These are phyloP conservation scores for Pseudopipra pipra DNA, from an alignment of 2,113 vertebrate genomes.

Conservation along the genomic window DNA sequence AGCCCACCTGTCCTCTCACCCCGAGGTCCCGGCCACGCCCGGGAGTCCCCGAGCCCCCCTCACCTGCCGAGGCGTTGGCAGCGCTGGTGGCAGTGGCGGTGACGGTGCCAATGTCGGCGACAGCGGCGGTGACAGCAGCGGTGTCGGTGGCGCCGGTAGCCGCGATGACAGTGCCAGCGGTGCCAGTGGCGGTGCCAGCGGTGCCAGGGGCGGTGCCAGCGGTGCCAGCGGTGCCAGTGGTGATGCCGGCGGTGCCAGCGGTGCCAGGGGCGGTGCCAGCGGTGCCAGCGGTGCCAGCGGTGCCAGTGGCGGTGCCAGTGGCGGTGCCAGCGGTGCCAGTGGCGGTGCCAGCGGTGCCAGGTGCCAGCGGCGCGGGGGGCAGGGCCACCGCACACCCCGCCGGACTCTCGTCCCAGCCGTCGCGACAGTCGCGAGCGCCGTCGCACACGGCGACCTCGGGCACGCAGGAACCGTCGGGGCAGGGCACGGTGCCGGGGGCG, in stretches of 20 bases:
- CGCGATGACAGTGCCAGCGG: background rate
- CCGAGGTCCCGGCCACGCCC: background rate
- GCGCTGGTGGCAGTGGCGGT: background rate
- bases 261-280: too few species aligned
- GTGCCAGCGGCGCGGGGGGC: background rate
- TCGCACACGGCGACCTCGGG: constrained; percentile 70
- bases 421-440: constrained; percentile 73
- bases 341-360: background rate
- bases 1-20: background rate
- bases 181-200: background rate
- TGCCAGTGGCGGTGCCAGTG: too few species aligned
- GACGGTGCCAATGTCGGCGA: background rate
- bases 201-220: too few species aligned
- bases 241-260: too few species aligned
- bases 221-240: too few species aligned
- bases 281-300: too few species aligned
- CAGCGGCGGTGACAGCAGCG: background rate
- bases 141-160: background rate
- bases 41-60: background rate
- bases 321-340: background rate
- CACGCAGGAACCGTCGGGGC: constrained; percentile 76
- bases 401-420: constrained; percentile 77
- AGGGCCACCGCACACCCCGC: constrained; percentile 49
- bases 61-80: constrained; percentile 10
- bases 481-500: constrained; percentile 70